Evolutionary conservation across 2,113 vertebrate genomes (phyloP).

Genomic region (Odobenus rosmarus): DNA sequence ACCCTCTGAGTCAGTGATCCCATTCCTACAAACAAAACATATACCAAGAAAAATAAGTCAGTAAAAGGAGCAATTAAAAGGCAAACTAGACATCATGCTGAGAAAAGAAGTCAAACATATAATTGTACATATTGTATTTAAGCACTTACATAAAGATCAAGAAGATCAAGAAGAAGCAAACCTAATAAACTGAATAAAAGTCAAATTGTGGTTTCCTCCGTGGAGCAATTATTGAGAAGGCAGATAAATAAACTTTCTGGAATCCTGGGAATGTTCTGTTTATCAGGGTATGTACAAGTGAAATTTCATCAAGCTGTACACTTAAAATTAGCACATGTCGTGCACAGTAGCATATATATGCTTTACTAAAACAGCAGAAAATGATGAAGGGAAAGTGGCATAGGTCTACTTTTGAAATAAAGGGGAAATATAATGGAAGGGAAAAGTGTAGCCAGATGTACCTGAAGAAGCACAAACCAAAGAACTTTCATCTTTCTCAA

Average conservation of each 20-base stretch:
- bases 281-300: not conserved
- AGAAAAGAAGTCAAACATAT: constrained; percentile 11
- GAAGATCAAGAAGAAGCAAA: constrained; percentile 7
- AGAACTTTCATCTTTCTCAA: not conserved
- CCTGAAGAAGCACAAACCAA: not conserved
- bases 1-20: not conserved
- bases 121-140: not conserved
- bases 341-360: not conserved
- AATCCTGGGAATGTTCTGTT: not conserved
- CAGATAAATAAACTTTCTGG: not conserved
- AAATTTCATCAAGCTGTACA: not conserved
- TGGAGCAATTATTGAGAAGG: not conserved
- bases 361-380: not conserved
- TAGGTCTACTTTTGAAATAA: not conserved
- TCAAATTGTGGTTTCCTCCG: not conserved
- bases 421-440: not conserved
- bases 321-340: not conserved
- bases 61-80: not conserved
- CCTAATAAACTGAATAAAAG: not conserved
- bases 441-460: not conserved
- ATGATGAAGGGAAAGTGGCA: not conserved
- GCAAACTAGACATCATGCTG: not conserved
- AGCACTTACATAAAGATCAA: not conserved
- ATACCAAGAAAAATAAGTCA: not conserved
- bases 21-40: not conserved